Evolutionary conservation across 2,797 vertebrate genomes (phyloP).

Genomic region (Moxostoma hubbsi): DNA sequence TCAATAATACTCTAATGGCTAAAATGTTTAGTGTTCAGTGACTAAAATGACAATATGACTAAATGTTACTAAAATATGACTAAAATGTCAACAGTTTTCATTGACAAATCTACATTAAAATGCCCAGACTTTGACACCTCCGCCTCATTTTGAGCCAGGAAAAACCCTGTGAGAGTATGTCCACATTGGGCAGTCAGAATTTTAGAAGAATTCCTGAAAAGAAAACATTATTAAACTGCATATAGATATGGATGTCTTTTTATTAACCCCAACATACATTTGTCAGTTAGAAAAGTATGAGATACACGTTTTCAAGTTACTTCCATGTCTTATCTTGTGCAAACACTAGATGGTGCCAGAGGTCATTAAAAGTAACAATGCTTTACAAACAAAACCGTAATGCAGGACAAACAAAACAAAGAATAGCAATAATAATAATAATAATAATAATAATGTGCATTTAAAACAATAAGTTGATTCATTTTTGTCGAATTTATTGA

Average conservation of each 20-base stretch:
- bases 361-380: slow-evolving; percentile 53
- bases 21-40: no score
- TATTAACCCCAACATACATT: slow-evolving; percentile 69
- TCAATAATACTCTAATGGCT: no score
- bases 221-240: slow-evolving; percentile 4
- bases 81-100: no score
- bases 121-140: no score
- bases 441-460: slow-evolving; percentile 52
- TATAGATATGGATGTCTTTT: slow-evolving; percentile 54
- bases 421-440: slow-evolving; percentile 58
- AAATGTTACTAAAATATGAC: no score
- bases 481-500: slow-evolving; percentile 92
- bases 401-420: slow-evolving; percentile 53
- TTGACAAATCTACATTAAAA: no score
- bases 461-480: slow-evolving; percentile 71
- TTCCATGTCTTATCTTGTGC: slow-evolving; percentile 73
- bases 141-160: no score
- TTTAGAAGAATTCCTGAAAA: not conserved
- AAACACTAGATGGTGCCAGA: slow-evolving; percentile 71
- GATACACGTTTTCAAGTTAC: slow-evolving; percentile 74
- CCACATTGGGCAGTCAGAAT: no score
- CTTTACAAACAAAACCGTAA: slow-evolving; percentile 50
- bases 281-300: slow-evolving; percentile 74
- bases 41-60: no score
- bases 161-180: no score